Percentiles rank a stretch among this genome's conserved stretches.
These are phyloP conservation scores for Acarapis woodi DNA, from an alignment of 1,140 invertebrate species.

Conservation along the genomic window DNA sequence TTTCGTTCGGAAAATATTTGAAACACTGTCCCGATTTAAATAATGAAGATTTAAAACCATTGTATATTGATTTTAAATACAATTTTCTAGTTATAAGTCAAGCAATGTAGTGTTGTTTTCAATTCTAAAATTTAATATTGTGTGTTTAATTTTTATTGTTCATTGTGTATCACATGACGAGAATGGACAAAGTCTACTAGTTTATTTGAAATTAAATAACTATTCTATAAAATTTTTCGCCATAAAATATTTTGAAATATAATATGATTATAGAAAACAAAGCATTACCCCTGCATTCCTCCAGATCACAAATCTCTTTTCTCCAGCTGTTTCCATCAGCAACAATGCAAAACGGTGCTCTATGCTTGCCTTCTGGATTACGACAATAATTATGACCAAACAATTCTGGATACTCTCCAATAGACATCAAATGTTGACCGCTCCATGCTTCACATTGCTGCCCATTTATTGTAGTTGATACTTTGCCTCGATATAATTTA, in stretches of 20 bases:
- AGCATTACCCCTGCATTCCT: slow-evolving; percentile 32
- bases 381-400: slow-evolving; percentile 67
- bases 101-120: too few species aligned
- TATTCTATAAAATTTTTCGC: neutral
- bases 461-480: slow-evolving; percentile 35
- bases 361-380: slow-evolving; percentile 48
- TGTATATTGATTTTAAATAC: too few species aligned
- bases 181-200: neutral
- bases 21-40: too few species aligned
- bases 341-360: slow-evolving; percentile 63
- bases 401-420: slow-evolving; percentile 46
- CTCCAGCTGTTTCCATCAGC: slow-evolving; percentile 17
- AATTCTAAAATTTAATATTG: too few species aligned
- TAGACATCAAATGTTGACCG: slow-evolving; percentile 32
- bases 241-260: neutral
- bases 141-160: too few species aligned
- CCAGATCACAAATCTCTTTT: slow-evolving; percentile 48
- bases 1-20: too few species aligned
- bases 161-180: neutral
- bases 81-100: too few species aligned
- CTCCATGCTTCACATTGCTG: slow-evolving; percentile 52
- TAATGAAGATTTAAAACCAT: too few species aligned
- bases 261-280: neutral
- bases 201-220: neutral
- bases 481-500: slow-evolving; percentile 41